Percentiles rank a stretch among this genome's conserved stretches.
phyloP scores from a whole-genome alignment of 2,113 vertebrate species.

The Elaphurus davidianus region DNA sequence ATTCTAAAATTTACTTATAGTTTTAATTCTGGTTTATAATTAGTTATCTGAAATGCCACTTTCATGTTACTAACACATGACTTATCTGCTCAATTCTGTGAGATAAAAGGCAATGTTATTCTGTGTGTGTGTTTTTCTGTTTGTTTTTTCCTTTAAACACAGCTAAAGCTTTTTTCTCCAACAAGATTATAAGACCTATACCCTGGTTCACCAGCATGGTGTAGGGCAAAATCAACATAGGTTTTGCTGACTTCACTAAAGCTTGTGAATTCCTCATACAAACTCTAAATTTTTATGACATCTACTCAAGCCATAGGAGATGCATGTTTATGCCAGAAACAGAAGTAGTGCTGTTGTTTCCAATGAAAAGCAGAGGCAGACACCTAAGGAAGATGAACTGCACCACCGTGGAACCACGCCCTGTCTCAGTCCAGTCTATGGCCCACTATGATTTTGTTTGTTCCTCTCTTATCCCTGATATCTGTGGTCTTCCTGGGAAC shows the following conservation, averaged over 20 bases:
- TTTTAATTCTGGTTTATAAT: not conserved
- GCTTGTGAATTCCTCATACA: not conserved
- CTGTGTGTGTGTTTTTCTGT: not conserved
- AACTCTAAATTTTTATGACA: not conserved
- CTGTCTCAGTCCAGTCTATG: accelerated
- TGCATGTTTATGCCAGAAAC: not conserved
- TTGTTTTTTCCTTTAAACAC: not conserved
- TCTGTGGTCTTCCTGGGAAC: not conserved
- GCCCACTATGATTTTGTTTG: accelerated
- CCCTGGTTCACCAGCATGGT: not conserved
- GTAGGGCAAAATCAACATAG: not conserved
- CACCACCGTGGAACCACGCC: not conserved
- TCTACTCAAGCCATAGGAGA: not conserved
- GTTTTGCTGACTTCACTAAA: not conserved
- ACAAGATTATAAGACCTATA: not conserved
- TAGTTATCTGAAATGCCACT: not conserved
- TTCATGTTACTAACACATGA: not conserved
- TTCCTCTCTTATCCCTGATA: not conserved
- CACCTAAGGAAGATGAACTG: accelerated
- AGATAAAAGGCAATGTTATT: not conserved
- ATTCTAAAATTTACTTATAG: not conserved
- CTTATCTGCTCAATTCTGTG: not conserved
- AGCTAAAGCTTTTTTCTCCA: not conserved
- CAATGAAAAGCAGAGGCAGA: not conserved
- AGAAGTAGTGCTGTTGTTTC: not conserved